Evolutionary conservation across 2,888 invertebrate species (phyloP).

Genomic region (Thymelicus lineola): DNA sequence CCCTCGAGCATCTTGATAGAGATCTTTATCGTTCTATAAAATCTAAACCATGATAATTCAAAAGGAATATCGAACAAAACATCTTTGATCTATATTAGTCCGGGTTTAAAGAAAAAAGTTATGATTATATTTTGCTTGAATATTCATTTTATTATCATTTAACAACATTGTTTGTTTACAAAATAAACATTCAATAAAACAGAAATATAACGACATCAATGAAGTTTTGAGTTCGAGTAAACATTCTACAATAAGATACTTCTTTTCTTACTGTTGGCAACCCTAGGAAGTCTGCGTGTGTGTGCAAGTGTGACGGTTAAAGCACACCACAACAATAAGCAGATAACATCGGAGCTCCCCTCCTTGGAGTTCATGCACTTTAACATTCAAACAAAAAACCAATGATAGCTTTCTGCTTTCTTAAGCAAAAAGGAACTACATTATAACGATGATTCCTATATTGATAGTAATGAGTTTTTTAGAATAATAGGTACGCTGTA

Average conservation of each 20-base stretch:
- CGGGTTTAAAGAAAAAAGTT: too few relatives aligned
- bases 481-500: too few relatives aligned
- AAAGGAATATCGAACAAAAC: background rate
- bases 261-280: background rate
- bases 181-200: too few relatives aligned
- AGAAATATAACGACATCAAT: background rate
- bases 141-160: too few relatives aligned
- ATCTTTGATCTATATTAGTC: background rate
- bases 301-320: constrained; percentile 34
- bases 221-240: background rate
- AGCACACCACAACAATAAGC: constrained; percentile 48
- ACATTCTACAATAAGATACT: background rate
- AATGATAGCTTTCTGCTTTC: constrained; percentile 20
- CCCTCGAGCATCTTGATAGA: constrained; percentile 11
- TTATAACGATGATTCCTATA: background rate
- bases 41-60: constrained; percentile 3
- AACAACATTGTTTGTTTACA: too few relatives aligned
- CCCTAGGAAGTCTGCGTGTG: constrained; percentile 22
- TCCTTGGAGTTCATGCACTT: constrained; percentile 41
- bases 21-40: constrained; percentile 16
- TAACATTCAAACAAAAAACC: constrained; percentile 34
- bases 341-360: constrained; percentile 79
- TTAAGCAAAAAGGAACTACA: constrained; percentile 10
- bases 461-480: too few relatives aligned
- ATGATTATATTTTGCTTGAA: too few relatives aligned